phyloP scores from a whole-genome alignment of 2,888 invertebrate genomes.

The Microctonus brassicae region DNA sequence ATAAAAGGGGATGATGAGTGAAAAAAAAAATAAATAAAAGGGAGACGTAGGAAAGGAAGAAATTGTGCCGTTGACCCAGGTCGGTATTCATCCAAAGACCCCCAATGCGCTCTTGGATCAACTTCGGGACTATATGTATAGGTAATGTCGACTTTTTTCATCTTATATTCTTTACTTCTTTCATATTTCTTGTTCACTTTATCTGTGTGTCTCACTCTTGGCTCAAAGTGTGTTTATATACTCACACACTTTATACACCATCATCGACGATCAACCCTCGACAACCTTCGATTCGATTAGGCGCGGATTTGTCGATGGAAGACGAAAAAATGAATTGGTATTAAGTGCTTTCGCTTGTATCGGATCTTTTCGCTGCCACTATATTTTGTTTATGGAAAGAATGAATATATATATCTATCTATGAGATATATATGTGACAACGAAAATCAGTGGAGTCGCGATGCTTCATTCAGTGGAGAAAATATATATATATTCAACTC shows the following conservation, averaged over 20 bases:
- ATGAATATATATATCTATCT: not conserved
- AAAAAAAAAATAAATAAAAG: conserved; percentile 43
- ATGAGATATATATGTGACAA: conserved; percentile 15
- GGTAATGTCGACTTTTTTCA: not conserved
- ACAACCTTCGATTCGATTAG: conserved; percentile 51
- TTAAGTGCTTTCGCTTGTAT: conserved; percentile 52
- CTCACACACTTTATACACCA: too few species aligned
- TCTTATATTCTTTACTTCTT: not conserved
- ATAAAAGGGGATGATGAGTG: conserved; percentile 11
- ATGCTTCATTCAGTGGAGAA: conserved; percentile 11
- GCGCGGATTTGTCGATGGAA: conserved; percentile 45
- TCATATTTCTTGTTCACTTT: not conserved
- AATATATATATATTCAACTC: not conserved
- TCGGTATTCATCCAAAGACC: conserved; percentile 49
- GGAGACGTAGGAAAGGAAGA: conserved; percentile 44
- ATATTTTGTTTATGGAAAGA: too few species aligned
- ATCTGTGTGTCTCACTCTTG: not conserved
- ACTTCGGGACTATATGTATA: conserved; percentile 42
- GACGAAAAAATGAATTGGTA: conserved; percentile 54
- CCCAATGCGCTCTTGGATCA: conserved; percentile 44
- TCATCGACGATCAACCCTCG: conserved; percentile 25
- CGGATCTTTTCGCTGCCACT: conserved; percentile 2
- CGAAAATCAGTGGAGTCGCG: conserved; percentile 17
- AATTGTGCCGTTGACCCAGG: conserved; percentile 54
- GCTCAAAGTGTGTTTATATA: too few species aligned